Percentiles rank a stretch among this genome's conserved stretches.
phyloP scores from a whole-genome alignment of 2,888 invertebrate genomes.

The Acrobasis repandana region DNA sequence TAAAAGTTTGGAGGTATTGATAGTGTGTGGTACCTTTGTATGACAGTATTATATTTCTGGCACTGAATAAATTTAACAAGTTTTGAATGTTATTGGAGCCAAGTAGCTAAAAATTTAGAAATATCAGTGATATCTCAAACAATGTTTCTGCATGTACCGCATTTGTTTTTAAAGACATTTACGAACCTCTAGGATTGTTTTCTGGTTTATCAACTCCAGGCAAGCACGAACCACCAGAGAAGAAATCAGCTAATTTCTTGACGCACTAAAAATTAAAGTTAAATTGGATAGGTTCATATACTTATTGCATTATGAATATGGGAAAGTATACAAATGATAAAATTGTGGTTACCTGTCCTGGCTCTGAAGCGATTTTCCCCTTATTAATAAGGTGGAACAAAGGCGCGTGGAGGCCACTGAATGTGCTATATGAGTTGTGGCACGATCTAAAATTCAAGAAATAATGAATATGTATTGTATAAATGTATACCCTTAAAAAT shows the following conservation, averaged over 20 bases:
- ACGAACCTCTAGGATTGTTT: constrained; percentile 67
- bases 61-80: no score
- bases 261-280: constrained; percentile 68
- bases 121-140: no score
- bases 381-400: constrained; percentile 81
- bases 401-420: constrained; percentile 80
- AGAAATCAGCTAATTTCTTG: constrained; percentile 85
- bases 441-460: constrained; percentile 79
- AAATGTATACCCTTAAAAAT: neutral
- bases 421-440: constrained; percentile 74
- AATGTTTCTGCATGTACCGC: no score
- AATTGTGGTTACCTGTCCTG: constrained; percentile 45
- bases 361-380: constrained; percentile 75
- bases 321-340: no score
- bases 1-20: no score
- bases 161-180: no score
- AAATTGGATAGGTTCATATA: constrained; percentile 1
- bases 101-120: no score
- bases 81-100: no score
- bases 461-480: constrained; percentile 9
- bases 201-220: constrained; percentile 82
- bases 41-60: no score
- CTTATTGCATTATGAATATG: no score
- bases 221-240: constrained; percentile 85
- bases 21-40: no score